Base-by-base conservation (phyloP, 2,888 invertebrate genomes). In the Clivina fossor region DNA sequence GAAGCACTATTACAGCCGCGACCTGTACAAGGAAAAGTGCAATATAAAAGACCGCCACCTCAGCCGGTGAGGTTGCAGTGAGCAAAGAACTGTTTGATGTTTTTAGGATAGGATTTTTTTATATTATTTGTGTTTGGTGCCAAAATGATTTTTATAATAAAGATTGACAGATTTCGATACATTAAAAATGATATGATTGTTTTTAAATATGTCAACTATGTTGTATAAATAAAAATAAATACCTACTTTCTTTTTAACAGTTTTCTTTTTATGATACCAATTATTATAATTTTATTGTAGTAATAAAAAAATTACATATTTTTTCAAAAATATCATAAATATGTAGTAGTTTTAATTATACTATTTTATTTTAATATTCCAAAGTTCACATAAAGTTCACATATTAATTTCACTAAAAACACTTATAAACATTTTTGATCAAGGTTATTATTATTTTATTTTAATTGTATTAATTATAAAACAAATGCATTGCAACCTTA, bases 1-100 rank as follows among this genome's bases (percentile, higher is more conserved):
- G 55, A 55, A 40, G 62, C 64, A 43, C 55, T 57, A 4, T 16
- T 55, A 8, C 11, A 32, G n/a, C n/a, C n/a, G 18, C 47, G 32
- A 20, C 55, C 46, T 1, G 40, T 4, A 8, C 53, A 33, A 35
- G 53, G 26, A 24, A 53, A 53, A 18, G 11, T 35, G 26, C n/a
- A n/a, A n/a, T 18, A 24, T 16, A 53, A 53, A 28, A 44, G 53
- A 44, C 53, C 37, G 19, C 44, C 37, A 7, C 32, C 41, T 2
- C 41, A 43, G 11, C 55, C 46, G 16, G n/a, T 20, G 16, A 37
- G 55, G 7, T 40, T 47, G 32, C 47, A 55, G 40, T 55, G 47
- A 55, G 18, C 26, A 19, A 22, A 13, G 15, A 35, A 11, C 13
- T 24, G n/a, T 26, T 13, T 43, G 43, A 18, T 26, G 20, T 24